These are phyloP conservation scores for Siderastrea radians DNA, from an alignment of 92 coral and sea anemone genomes.

Conservation along the genomic window DNA sequence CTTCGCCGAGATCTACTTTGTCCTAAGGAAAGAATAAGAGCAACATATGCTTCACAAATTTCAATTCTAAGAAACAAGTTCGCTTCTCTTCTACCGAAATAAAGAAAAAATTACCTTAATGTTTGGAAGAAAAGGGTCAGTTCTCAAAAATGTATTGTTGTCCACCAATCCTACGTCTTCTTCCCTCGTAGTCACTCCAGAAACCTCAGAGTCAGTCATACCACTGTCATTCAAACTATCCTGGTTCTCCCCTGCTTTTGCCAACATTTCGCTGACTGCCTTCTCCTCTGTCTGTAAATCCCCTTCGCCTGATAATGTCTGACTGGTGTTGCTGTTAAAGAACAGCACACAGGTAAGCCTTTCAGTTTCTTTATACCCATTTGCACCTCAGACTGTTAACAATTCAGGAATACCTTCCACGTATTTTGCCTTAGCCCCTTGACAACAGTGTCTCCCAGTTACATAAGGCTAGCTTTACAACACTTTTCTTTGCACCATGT, in stretches of 20 bases:
- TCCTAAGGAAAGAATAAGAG: not conserved
- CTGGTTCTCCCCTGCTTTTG: not conserved
- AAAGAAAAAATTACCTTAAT: not conserved
- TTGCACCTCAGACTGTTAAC: too few species aligned
- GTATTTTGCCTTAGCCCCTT: too few species aligned
- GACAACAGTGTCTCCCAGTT: too few species aligned
- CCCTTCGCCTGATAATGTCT: not conserved
- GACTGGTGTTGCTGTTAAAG: not conserved
- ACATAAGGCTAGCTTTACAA: too few species aligned
- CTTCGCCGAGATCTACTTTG: not conserved
- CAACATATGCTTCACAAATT: too few species aligned
- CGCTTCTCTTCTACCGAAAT: not conserved
- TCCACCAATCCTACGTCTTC: not conserved
- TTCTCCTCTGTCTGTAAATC: not conserved
- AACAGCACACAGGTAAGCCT: not conserved
- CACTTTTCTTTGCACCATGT: too few species aligned
- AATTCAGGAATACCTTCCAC: too few species aligned
- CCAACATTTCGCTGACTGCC: not conserved
- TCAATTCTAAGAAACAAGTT: not conserved
- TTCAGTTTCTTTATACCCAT: too few species aligned
- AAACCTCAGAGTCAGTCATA: not conserved
- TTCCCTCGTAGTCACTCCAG: too few species aligned
- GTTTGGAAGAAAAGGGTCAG: not conserved
- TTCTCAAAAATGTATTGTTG: not conserved
- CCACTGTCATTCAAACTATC: too few species aligned